These are phyloP conservation scores for Strix aluco DNA, from an alignment of 2,113 vertebrate species.

Conservation along the genomic window DNA sequence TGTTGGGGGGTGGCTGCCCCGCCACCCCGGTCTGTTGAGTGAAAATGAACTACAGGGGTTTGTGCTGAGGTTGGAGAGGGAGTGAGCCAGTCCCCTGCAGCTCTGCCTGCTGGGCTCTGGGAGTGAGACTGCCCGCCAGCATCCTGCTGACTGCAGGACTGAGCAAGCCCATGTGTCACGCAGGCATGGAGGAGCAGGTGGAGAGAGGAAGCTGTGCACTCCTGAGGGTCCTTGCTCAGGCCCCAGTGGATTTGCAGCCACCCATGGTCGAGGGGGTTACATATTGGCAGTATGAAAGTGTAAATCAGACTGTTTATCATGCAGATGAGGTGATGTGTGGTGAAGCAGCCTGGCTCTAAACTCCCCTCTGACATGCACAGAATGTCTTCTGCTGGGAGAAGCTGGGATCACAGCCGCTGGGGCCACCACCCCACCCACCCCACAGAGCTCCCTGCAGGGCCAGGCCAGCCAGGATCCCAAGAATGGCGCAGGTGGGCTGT, in stretches of 20 bases:
- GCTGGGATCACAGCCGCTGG: not conserved
- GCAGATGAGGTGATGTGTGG: not conserved
- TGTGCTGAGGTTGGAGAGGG: not conserved
- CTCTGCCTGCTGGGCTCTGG: not conserved
- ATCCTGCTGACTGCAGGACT: not conserved
- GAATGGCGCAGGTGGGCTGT: not conserved
- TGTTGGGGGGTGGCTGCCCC: fast-evolving
- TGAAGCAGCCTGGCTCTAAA: not conserved
- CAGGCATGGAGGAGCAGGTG: fast-evolving
- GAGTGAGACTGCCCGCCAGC: not conserved
- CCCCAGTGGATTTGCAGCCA: not conserved
- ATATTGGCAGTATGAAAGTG: not conserved
- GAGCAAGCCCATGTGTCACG: fast-evolving
- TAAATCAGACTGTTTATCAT: not conserved
- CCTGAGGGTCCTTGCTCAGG: not conserved
- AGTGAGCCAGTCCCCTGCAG: not conserved
- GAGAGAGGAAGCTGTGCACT: not conserved
- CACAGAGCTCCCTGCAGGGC: not conserved
- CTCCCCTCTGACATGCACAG: not conserved
- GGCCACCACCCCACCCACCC: not conserved
- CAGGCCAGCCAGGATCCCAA: not conserved
- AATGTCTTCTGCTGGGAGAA: slow-evolving; percentile 29
- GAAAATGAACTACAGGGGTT: not conserved
- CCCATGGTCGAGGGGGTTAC: not conserved
- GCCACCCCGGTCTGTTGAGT: fast-evolving